Conservation (phyloP, 1,140 invertebrate species). For the Drosophila nasuta region DNA sequence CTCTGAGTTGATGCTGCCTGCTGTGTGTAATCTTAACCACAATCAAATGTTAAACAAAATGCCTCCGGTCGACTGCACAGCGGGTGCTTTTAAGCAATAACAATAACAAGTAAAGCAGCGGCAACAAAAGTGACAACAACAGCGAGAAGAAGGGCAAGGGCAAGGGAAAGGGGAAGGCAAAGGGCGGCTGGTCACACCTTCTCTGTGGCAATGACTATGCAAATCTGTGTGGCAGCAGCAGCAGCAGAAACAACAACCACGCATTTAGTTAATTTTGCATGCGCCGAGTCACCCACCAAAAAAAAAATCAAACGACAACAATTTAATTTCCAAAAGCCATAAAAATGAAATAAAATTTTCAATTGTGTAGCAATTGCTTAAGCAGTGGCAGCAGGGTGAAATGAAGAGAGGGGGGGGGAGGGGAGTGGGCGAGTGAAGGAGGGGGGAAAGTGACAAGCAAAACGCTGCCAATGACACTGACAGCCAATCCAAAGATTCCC, state of each 20-base stretch:
- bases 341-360: conserved; percentile 79
- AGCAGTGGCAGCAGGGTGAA: neutral
- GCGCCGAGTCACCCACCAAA: conserved; percentile 27
- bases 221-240: conserved; percentile 22
- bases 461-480: conserved; percentile 73
- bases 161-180: neutral
- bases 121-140: conserved; percentile 27
- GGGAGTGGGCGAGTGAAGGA: neutral
- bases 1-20: conserved; percentile 15
- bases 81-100: conserved; percentile 42
- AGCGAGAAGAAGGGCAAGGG: neutral
- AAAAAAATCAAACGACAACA: conserved; percentile 53
- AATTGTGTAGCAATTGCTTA: conserved; percentile 65
- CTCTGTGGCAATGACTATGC: conserved; percentile 53
- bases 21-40: conserved; percentile 54
- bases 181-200: conserved; percentile 66
- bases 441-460: conserved; percentile 59
- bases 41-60: conserved; percentile 58
- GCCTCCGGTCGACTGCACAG: conserved; percentile 50
- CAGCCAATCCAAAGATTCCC: conserved; percentile 29
- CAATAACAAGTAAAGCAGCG: conserved; percentile 27
- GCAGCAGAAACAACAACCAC: conserved; percentile 13
- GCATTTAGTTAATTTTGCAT: conserved; percentile 73
- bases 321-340: conserved; percentile 80
- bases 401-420: no score